Percentiles rank a stretch among this genome's conserved stretches.
These are phyloP conservation scores for Melierax canorus DNA, from an alignment of 2,113 vertebrate genomes.

Conservation along the genomic window DNA sequence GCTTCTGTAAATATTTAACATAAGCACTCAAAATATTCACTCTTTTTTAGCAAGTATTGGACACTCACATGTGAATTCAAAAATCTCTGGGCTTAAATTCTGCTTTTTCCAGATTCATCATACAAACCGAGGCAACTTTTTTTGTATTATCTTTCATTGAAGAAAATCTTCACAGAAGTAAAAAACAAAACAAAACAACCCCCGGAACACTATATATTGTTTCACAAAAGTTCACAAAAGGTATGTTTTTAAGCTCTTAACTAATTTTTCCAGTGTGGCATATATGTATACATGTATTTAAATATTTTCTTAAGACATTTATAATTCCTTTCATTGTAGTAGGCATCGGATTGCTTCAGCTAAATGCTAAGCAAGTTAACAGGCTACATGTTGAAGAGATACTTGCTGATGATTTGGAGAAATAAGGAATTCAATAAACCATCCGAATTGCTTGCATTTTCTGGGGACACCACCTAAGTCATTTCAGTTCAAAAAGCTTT, in stretches of 20 bases:
- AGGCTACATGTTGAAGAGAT: neutral
- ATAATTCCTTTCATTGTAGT: neutral
- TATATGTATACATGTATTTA: accelerated
- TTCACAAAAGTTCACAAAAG: neutral
- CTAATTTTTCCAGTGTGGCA: neutral
- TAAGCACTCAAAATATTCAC: neutral
- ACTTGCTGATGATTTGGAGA: neutral
- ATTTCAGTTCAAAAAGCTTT: neutral
- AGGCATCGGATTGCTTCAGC: neutral
- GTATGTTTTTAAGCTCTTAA: neutral
- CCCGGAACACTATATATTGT: neutral
- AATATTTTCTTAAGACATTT: neutral
- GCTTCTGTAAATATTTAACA: neutral
- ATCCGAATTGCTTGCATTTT: neutral
- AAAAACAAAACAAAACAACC: neutral
- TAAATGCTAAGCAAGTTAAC: neutral
- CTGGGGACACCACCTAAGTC: neutral
- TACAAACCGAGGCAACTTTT: neutral
- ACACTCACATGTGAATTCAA: neutral
- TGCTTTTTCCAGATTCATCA: neutral
- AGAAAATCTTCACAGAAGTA: neutral
- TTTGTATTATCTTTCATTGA: neutral
- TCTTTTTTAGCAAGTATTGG: neutral
- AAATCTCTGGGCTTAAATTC: neutral
- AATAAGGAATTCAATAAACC: neutral